Percentiles rank a stretch among this genome's conserved stretches.
phyloP scores from a whole-genome alignment of 2,888 invertebrate species.

The Apocheima hispidaria region DNA sequence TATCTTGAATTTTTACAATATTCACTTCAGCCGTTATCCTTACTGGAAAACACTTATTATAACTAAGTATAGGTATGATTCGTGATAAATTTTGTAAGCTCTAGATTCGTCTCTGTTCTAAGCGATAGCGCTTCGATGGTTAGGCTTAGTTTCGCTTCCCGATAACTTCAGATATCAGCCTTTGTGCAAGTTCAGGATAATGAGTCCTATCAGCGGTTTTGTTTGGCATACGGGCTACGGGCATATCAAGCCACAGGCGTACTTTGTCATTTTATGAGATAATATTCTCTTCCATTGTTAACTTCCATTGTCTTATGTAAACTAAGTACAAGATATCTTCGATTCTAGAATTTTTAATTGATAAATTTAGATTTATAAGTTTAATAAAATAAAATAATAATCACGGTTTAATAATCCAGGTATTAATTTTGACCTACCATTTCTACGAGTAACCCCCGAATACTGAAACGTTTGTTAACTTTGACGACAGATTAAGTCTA shows the following conservation, averaged over 20 bases:
- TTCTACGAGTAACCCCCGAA: too few relatives aligned
- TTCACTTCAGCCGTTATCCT: too few relatives aligned
- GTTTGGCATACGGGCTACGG: conserved; percentile 32
- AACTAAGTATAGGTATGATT: not conserved
- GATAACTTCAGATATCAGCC: conserved; percentile 30
- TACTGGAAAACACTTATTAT: too few relatives aligned
- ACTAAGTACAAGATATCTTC: too few relatives aligned
- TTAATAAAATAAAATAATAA: too few relatives aligned
- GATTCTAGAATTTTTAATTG: too few relatives aligned
- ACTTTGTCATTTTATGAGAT: not conserved
- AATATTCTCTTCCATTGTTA: not conserved
- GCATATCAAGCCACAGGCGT: conserved; percentile 10
- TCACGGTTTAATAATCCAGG: too few relatives aligned
- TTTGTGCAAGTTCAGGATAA: conserved; percentile 22
- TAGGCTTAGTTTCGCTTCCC: conserved; percentile 35
- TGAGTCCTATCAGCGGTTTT: conserved; percentile 24
- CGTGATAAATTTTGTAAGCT: not conserved
- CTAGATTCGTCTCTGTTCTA: not conserved
- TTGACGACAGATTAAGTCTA: too few relatives aligned
- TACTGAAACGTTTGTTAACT: too few relatives aligned
- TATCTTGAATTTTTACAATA: too few relatives aligned
- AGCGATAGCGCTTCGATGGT: conserved; percentile 33
- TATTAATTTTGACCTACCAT: too few relatives aligned
- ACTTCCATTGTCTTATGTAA: not conserved
- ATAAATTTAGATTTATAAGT: too few relatives aligned